phyloP scores from a whole-genome alignment of 2,888 invertebrate species.

The Callyntrura sp. region DNA sequence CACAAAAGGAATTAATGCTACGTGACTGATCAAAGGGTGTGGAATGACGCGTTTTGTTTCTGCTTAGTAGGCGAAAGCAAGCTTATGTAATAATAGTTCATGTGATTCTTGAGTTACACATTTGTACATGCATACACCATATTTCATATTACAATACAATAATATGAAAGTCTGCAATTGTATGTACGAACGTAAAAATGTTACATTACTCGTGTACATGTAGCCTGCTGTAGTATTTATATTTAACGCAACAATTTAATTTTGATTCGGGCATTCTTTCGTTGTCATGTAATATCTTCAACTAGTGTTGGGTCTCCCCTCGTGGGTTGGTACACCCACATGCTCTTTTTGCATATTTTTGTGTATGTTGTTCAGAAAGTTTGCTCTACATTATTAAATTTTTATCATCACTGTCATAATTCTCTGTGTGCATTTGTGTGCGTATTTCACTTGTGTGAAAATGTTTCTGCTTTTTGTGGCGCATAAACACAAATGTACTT shows the following conservation, averaged over 20 bases:
- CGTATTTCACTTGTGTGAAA: conserved; percentile 63
- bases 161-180: neutral
- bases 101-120: conserved; percentile 19
- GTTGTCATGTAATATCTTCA: neutral
- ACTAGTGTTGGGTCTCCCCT: neutral
- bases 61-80: conserved; percentile 12
- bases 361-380: conserved; percentile 5
- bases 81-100: neutral
- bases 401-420: conserved; percentile 36
- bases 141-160: neutral
- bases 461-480: conserved; percentile 52
- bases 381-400: conserved; percentile 48
- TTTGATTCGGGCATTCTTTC: conserved; percentile 22
- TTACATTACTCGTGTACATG: neutral
- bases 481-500: conserved; percentile 66
- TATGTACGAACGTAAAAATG: neutral
- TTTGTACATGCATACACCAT: neutral
- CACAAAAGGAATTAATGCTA: conserved; percentile 45
- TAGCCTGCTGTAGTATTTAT: neutral
- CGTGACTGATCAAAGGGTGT: conserved; percentile 72
- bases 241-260: neutral
- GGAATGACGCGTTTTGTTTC: conserved; percentile 28
- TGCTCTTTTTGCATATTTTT: conserved; percentile 11
- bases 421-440: neutral
- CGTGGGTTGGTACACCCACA: neutral